These are phyloP conservation scores for Eucidaris tribuloides DNA, from an alignment of 35 echinoderm and acorn worm genomes.

Conservation along the genomic window DNA sequence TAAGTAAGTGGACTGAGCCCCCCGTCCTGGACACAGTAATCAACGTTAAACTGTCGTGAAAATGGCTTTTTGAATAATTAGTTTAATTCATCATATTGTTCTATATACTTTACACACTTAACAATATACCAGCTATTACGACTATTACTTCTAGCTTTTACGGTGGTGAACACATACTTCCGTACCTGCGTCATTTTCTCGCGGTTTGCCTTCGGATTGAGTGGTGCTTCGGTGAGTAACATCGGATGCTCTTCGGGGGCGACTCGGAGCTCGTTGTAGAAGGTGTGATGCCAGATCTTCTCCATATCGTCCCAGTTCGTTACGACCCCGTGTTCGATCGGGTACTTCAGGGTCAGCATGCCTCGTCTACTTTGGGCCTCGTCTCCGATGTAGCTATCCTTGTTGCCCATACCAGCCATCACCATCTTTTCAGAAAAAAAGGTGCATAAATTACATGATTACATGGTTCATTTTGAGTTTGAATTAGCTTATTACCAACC, in stretches of 20 bases:
- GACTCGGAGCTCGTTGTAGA: conserved; percentile 67
- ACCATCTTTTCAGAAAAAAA: too few species aligned
- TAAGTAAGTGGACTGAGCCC: too few species aligned
- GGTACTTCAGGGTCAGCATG: conserved; percentile 38
- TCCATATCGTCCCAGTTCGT: conserved; percentile 91
- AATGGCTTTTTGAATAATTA: too few species aligned
- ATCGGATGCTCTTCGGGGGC: conserved; percentile 66
- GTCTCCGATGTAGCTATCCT: background rate
- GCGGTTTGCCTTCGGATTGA: conserved; percentile 60
- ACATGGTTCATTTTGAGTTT: too few species aligned
- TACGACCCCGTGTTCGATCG: conserved; percentile 76
- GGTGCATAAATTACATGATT: too few species aligned
- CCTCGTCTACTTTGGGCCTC: conserved; percentile 11
- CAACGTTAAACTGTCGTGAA: too few species aligned
- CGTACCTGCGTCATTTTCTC: conserved; percentile 65
- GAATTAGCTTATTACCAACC: too few species aligned
- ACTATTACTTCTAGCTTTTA: background rate
- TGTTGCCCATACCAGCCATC: background rate
- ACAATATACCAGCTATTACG: too few species aligned
- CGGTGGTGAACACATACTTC: background rate
- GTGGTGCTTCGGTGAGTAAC: conserved; percentile 37
- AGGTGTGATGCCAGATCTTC: conserved; percentile 86
- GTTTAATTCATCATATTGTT: too few species aligned
- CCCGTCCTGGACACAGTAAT: too few species aligned
- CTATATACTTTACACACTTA: too few species aligned